Evolutionary conservation across 2,888 invertebrate species (phyloP).

Genomic region (Leptothorax acervorum): DNA sequence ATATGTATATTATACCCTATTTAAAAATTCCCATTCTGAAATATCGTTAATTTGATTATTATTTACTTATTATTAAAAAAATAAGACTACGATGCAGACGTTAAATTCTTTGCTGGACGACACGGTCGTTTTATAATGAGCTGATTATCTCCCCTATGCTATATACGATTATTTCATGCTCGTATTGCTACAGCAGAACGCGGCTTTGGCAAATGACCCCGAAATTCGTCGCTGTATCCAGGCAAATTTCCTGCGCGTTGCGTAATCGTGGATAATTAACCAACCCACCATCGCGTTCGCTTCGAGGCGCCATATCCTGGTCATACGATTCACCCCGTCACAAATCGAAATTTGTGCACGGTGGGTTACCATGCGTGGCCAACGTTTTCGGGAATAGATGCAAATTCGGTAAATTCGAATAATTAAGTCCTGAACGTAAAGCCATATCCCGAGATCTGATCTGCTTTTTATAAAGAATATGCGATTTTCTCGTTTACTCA

Average conservation of each 20-base stretch:
- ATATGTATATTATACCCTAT: neutral
- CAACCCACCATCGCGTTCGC: constrained; percentile 23
- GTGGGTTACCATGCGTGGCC: neutral
- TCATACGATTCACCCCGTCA: constrained; percentile 15
- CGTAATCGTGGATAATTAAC: constrained; percentile 73
- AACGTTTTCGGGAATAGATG: constrained; percentile 1
- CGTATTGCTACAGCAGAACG: constrained; percentile 54
- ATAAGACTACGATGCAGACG: neutral
- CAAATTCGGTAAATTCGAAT: constrained; percentile 29
- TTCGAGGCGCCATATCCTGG: neutral
- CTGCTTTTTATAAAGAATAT: neutral
- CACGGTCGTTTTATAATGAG: neutral
- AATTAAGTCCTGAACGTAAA: constrained; percentile 1
- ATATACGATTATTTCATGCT: constrained; percentile 74
- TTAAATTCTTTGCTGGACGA: neutral
- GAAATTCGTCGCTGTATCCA: constrained; percentile 66
- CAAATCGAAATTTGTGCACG: constrained; percentile 46
- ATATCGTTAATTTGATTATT: neutral
- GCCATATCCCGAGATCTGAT: neutral
- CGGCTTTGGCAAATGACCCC: constrained; percentile 62
- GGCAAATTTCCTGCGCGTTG: constrained; percentile 65
- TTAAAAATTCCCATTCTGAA: neutral
- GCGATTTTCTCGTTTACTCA: neutral
- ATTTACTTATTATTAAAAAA: neutral
- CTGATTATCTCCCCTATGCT: constrained; percentile 48